Conservation (phyloP, 2,113 vertebrate genomes). For the Alosa alosa region DNA sequence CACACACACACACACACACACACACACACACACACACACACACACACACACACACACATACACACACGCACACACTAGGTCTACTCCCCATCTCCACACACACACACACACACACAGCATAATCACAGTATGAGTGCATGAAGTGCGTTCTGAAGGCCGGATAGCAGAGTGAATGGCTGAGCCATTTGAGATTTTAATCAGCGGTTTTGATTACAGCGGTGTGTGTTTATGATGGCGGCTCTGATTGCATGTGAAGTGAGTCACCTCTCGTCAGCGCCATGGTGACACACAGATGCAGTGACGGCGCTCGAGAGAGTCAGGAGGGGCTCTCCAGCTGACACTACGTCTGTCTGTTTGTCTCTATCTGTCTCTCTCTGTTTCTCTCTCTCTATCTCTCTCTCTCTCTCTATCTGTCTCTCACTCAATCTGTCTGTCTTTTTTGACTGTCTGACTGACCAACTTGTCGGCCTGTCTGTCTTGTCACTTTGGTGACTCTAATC, state of each 20-base stretch:
- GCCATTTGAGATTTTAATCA: conserved; percentile 53
- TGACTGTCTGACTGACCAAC: neutral
- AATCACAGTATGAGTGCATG: too few relatives aligned
- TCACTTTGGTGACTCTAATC: neutral
- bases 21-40: neutral
- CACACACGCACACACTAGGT: too few relatives aligned
- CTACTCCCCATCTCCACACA: neutral
- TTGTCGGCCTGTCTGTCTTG: too few relatives aligned
- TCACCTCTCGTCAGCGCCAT: conserved; percentile 11
- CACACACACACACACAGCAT: neutral
- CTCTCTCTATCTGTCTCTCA: too few relatives aligned
- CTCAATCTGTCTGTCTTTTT: neutral
- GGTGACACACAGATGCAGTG: neutral
- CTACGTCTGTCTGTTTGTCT: too few relatives aligned
- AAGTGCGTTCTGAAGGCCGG: neutral
- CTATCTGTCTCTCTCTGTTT: too few relatives aligned
- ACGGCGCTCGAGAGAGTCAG: neutral
- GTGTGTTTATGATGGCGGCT: conserved; percentile 28
- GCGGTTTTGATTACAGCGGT: conserved; percentile 52
- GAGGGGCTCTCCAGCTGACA: neutral
- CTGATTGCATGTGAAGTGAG: conserved; percentile 55
- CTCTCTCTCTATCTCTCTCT: too few relatives aligned
- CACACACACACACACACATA: neutral
- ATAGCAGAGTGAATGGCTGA: neutral
- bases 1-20: neutral